phyloP scores from a whole-genome alignment of 1,140 invertebrate species.

The Macrotrachela quadricornifera region DNA sequence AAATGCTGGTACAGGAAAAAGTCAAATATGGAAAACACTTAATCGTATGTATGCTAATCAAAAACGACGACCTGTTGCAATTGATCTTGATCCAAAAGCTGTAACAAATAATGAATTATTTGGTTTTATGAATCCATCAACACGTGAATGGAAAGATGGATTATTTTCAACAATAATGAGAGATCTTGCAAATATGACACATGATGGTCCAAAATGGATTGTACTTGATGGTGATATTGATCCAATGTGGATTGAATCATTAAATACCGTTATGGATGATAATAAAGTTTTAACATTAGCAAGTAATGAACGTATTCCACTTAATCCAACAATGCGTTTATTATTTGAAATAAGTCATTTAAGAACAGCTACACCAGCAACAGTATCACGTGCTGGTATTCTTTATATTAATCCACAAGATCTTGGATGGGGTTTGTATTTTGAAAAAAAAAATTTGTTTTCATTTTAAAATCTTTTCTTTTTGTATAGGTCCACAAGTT shows the following conservation, averaged over 20 bases:
- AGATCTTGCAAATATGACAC: slow-evolving; percentile 58
- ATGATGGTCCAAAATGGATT: slow-evolving; percentile 6
- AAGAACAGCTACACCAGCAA: neutral
- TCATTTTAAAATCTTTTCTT: too few relatives aligned
- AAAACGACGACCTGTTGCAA: neutral
- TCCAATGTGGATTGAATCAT: slow-evolving; percentile 10
- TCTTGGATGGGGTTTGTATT: too few relatives aligned
- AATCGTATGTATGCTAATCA: neutral
- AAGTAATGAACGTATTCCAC: neutral
- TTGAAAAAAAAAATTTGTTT: too few relatives aligned
- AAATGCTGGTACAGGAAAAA: neutral
- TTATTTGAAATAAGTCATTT: neutral
- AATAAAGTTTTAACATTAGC: slow-evolving; percentile 3
- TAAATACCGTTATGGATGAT: slow-evolving; percentile 9
- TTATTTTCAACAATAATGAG: slow-evolving; percentile 85
- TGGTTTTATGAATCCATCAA: neutral
- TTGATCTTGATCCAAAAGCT: neutral
- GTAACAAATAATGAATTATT: neutral
- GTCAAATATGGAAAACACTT: neutral
- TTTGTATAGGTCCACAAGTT: slow-evolving; percentile 52
- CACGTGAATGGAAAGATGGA: slow-evolving; percentile 12
- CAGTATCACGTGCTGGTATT: slow-evolving; percentile 9
- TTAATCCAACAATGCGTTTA: neutral
- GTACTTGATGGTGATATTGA: slow-evolving; percentile 9
- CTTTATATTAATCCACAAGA: slow-evolving; percentile 2